Evolutionary conservation across 2,113 vertebrate species (phyloP).

Genomic region (Hystrix cristata): DNA sequence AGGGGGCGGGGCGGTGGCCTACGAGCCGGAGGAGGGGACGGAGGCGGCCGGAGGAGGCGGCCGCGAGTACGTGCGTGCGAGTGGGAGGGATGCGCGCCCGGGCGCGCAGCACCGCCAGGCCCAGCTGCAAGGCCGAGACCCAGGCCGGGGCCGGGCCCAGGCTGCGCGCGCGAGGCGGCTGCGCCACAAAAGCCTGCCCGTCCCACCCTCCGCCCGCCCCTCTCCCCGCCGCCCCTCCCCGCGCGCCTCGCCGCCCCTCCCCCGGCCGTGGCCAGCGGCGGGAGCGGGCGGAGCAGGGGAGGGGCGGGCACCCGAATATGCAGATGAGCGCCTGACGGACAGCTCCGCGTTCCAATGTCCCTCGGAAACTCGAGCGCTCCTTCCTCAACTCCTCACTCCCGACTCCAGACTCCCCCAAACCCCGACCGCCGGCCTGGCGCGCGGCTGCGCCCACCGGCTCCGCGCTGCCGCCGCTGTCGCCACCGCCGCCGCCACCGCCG

Average conservation of each 20-base stretch:
- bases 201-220: constrained; percentile 12
- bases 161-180: constrained; percentile 76
- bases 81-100: neutral
- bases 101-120: neutral
- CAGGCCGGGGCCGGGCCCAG: constrained; percentile 37
- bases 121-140: neutral
- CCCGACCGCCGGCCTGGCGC: constrained; percentile 93
- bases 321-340: constrained; percentile 97
- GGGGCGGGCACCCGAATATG: constrained; percentile 94
- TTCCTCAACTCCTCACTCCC: constrained; percentile 95
- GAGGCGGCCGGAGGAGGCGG: neutral
- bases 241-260: constrained; percentile 57
- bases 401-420: constrained; percentile 89
- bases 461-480: constrained; percentile 79
- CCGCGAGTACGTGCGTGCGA: neutral
- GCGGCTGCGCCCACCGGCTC: constrained; percentile 90
- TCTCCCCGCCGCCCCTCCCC: neutral
- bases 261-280: neutral
- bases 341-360: constrained; percentile 96
- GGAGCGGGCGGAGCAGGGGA: constrained; percentile 75
- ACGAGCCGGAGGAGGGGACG: neutral
- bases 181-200: constrained; percentile 83
- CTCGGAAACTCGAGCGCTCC: constrained; percentile 95
- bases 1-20: neutral
- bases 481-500: constrained; percentile 83